phyloP scores from a whole-genome alignment of 1,140 invertebrate species.

The Panulirus ornatus region DNA sequence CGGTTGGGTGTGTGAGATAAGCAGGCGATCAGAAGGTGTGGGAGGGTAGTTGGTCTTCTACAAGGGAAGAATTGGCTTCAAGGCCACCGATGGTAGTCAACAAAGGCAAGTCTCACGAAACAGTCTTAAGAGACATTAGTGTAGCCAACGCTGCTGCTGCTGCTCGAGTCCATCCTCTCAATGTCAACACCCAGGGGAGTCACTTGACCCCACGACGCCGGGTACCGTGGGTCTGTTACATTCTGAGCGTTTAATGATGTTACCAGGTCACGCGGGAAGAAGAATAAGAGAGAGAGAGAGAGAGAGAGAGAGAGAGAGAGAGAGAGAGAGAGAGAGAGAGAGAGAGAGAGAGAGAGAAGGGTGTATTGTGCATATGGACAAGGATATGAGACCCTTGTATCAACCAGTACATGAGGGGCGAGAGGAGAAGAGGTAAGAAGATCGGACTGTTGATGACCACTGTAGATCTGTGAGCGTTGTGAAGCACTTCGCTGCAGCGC shows the following conservation, averaged over 20 bases:
- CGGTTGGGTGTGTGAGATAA: no score
- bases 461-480: not conserved
- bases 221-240: not conserved
- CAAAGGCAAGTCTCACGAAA: not conserved
- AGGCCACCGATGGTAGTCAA: not conserved
- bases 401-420: not conserved
- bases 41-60: no score
- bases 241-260: no score
- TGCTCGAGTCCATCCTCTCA: no score
- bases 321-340: constrained; percentile 6
- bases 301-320: not conserved
- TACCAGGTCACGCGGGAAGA: not conserved
- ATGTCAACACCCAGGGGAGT: not conserved
- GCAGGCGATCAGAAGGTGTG: no score
- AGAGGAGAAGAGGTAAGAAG: not conserved
- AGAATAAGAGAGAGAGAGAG: not conserved
- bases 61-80: no score
- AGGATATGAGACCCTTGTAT: not conserved
- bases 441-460: not conserved
- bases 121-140: not conserved
- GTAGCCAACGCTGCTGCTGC: not conserved
- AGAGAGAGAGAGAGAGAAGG: not conserved
- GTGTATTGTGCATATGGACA: not conserved
- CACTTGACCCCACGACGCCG: not conserved
- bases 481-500: not conserved